Evolutionary conservation across 92 coral and sea anemone species (phyloP), one percentile per base, ranked within the genome.

Genomic region (Blastomussa wellsi): DNA sequence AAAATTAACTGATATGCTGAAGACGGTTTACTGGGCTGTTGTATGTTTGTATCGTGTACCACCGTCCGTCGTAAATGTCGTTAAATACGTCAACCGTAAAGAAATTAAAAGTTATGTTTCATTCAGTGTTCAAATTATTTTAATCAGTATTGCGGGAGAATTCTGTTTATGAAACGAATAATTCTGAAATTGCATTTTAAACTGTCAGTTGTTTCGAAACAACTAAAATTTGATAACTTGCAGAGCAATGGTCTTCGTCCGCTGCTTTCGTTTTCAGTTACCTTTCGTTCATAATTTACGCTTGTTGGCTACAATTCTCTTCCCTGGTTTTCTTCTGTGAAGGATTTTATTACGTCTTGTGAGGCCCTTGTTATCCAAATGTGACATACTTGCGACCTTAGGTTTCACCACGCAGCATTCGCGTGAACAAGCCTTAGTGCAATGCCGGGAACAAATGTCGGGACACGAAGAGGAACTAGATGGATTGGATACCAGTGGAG

Each of bases 401-500:
- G 78, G 69, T 13, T 76, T 74, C 32, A 88, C 28, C 42, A 76
- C 79, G 53, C 99, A 94, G 82, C 99, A 94, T 42, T 90, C 92
- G 52, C 93, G 93, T 5, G 98, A 86, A 77, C 98, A 96, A 12
- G 86, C 86, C 20, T 82, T 87, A 7, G 94, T 89, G 83, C 98
- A 96, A 60, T 89, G 98, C 20, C 81, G 71, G 13, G 94, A 81
- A 67, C 98, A 96, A 57, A 86, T 78, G 49, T 83, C 7, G 2
- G 98, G 98, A 82, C 98, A 96, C 31, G 90, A 74, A 19, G 84
- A 37, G n/a, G 88, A 15, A 8, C 87, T 47, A 2, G 52, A 52
- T 20, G 79, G 49, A 41, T 91, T 47, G 8, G 91, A 62, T 38
- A 72, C 12, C 20, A 82, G 78, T 60, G 95, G 92, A 17, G 87